These are phyloP conservation scores for Rhopalosiphum maidis DNA, from an alignment of 1,140 invertebrate genomes.

Conservation along the genomic window DNA sequence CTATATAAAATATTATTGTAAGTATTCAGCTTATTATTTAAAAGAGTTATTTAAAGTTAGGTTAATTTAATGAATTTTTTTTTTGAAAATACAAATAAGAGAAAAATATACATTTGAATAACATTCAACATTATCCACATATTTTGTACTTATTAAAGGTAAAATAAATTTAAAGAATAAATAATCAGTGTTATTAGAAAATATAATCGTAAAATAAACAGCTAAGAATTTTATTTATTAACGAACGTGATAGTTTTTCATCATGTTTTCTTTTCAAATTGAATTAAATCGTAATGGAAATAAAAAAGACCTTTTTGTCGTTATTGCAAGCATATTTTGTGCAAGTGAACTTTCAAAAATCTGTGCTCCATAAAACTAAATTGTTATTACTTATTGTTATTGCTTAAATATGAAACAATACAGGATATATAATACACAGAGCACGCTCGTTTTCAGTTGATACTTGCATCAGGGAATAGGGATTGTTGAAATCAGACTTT, in stretches of 20 bases:
- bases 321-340: constrained; percentile 39
- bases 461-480: constrained; percentile 18
- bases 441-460: constrained; percentile 18
- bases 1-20: not conserved
- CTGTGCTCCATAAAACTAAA: constrained; percentile 53
- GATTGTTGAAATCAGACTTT: not conserved
- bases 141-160: not conserved
- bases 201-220: constrained; percentile 6
- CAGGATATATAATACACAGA: not conserved
- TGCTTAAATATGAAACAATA: constrained; percentile 56
- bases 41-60: not conserved
- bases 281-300: constrained; percentile 35
- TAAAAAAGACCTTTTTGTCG: constrained; percentile 18
- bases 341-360: constrained; percentile 48
- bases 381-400: constrained; percentile 50
- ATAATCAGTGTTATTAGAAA: not conserved
- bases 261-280: constrained; percentile 37
- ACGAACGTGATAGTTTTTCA: constrained; percentile 32
- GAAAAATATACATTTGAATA: not conserved
- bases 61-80: not conserved
- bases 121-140: not conserved
- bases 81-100: not conserved
- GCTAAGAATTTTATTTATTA: not conserved
- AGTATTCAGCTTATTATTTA: not conserved
- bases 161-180: not conserved